These are phyloP conservation scores for Cassiopea xamachana DNA, from an alignment of 30 jellyfish, hydroid and myxozoan genomes.

Conservation along the genomic window DNA sequence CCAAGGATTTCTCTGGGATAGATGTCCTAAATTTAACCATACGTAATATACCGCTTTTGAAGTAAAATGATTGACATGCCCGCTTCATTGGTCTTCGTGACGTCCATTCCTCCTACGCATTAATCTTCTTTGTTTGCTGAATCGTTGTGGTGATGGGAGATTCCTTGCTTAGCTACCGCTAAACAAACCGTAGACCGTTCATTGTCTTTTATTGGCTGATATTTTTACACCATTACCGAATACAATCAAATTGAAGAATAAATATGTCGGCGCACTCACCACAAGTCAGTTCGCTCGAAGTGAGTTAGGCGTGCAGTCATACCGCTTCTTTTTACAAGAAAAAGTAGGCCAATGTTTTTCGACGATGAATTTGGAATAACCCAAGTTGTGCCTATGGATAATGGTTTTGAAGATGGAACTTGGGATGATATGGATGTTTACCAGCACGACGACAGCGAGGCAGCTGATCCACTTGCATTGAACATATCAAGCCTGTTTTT, in stretches of 20 bases:
- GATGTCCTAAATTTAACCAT: not conserved
- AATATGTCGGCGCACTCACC: conserved; percentile 19
- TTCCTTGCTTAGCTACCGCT: conserved; percentile 61
- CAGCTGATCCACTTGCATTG: not conserved
- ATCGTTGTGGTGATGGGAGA: conserved; percentile 44
- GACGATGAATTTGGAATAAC: conserved; percentile 45
- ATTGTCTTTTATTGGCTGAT: conserved; percentile 20
- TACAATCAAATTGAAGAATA: not conserved
- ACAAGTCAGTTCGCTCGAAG: not conserved
- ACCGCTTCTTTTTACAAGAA: not conserved
- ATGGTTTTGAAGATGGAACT: conserved; percentile 13
- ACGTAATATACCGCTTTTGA: conserved; percentile 14
- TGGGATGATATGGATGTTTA: conserved; percentile 75
- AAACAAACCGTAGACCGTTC: conserved; percentile 19
- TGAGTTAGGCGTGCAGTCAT: not conserved
- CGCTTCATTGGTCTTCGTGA: not conserved
- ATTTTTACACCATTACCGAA: conserved; percentile 50
- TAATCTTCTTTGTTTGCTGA: not conserved
- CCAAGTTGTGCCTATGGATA: conserved; percentile 56
- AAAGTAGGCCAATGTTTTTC: conserved; percentile 30
- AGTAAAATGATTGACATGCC: not conserved
- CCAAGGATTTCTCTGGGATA: not conserved
- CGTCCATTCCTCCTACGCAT: conserved; percentile 31
- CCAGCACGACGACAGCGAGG: conserved; percentile 12
- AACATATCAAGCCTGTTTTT: not conserved